Evolutionary conservation across 1,140 invertebrate genomes (phyloP).

Genomic region (Cotesia chilonis): DNA sequence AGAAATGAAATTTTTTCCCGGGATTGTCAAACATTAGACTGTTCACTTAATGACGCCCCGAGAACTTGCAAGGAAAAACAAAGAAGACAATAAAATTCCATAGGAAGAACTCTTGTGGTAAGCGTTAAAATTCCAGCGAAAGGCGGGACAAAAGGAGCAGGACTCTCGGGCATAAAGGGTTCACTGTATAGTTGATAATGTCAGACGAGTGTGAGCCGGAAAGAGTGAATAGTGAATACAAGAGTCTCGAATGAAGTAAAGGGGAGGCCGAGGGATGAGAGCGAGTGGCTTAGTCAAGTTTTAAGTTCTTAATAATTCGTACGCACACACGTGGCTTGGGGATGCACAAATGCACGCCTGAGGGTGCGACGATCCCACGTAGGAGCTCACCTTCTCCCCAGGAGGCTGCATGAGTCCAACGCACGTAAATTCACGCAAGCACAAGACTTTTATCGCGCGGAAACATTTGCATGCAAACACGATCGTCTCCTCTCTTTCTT

Average conservation of each 20-base stretch:
- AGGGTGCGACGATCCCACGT: slow-evolving; percentile 6
- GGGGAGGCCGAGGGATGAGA: not conserved
- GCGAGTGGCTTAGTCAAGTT: slow-evolving; percentile 39
- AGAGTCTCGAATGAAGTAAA: slow-evolving; percentile 16
- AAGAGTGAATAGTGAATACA: too few species aligned
- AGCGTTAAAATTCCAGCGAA: too few species aligned
- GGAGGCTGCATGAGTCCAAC: not conserved
- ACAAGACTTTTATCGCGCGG: slow-evolving; percentile 55
- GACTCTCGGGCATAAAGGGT: too few species aligned
- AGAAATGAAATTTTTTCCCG: too few species aligned
- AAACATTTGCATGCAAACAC: slow-evolving; percentile 58
- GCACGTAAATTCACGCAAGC: slow-evolving; percentile 52
- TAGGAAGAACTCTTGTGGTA: too few species aligned
- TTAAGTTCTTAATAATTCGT: slow-evolving; percentile 57
- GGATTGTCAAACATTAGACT: too few species aligned
- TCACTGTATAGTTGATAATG: too few species aligned
- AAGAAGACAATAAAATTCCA: too few species aligned
- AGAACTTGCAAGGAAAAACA: too few species aligned
- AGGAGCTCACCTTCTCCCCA: slow-evolving; percentile 19
- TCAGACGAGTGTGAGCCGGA: too few species aligned
- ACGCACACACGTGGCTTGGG: slow-evolving; percentile 41
- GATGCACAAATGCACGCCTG: slow-evolving; percentile 29
- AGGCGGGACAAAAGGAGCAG: too few species aligned
- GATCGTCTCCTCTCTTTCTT: slow-evolving; percentile 38
- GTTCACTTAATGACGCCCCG: too few species aligned